Evolutionary conservation across 35 echinoderm and acorn worm genomes (phyloP), one percentile per base, ranked within the genome.

Genomic region (Eucidaris tribuloides): DNA sequence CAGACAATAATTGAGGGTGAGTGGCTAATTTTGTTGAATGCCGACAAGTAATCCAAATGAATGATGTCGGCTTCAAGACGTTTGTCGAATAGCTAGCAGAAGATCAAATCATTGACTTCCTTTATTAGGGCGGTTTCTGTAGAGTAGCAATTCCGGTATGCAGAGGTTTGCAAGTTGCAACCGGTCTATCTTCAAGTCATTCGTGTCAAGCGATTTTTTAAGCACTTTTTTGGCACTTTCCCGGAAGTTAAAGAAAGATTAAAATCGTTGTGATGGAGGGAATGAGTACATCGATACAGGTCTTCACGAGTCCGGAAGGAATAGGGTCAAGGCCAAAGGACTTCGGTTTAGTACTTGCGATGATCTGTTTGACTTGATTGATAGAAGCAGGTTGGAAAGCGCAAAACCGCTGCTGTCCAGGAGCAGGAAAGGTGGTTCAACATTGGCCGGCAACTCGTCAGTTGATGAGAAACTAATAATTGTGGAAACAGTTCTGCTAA

Each of bases 151-250:
- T 17, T 18, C 13, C 86, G 23, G 39, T 88, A 88, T 41, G 86
- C 86, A 37, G 86, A 88, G 45, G 80, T 76, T 65, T 27, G 43
- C 39, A 76, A 76, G 20, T 41, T 48, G 83, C 71, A 5, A 85
- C 83, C 29, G 83, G 83, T 48, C 83, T 36, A 36, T 85, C 58
- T 85, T 85, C 20, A 85, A 34, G 22, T 36, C 20, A 5, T 85
- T 39, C 3, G 23, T 1, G 30, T 85, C 63, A 17, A 85, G 83
- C 1, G 44, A n/a, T n/a, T n/a, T n/a, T n/a, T n/a, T n/a, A n/a
- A 77, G 1, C 39, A 28, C 56, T 85, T 85, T 45, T 85, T 85
- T 34, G 62, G 79, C 30, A 89, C 59, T 3, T 27, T 44, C 5
- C 88, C 88, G 28, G 45, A 37, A 20, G 50, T 18, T 9, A 84